Evolutionary conservation across 2,797 vertebrate genomes (phyloP).

Genomic region (Antennarius maculatus): DNA sequence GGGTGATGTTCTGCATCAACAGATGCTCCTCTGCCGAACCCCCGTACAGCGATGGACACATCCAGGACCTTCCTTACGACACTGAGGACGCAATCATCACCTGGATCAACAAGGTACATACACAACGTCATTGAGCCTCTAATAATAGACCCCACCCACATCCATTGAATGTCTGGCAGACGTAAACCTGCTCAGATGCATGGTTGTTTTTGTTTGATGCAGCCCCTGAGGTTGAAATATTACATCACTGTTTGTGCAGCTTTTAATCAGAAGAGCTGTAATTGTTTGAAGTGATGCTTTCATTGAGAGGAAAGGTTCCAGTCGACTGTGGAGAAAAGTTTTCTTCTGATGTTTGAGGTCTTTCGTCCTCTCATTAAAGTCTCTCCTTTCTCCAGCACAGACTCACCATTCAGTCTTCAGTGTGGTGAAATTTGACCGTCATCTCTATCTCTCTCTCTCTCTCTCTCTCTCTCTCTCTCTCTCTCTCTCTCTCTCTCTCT

Average conservation of each 20-base stretch:
- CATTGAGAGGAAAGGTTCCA: too few relatives aligned
- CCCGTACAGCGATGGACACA: conserved; percentile 48
- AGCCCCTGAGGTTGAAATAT: conserved; percentile 19
- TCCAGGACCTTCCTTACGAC: conserved; percentile 92
- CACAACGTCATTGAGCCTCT: conserved; percentile 17
- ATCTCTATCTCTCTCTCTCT: conserved; percentile 5
- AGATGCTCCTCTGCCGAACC: conserved; percentile 88
- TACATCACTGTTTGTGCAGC: conserved; percentile 30
- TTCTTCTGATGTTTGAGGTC: conserved; percentile 23
- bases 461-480: conserved; percentile 12
- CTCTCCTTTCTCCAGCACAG: conserved; percentile 28
- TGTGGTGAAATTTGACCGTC: conserved; percentile 45
- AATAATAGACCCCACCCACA: not conserved
- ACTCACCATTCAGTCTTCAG: conserved; percentile 35
- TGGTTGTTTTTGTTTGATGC: not conserved
- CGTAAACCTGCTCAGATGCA: not conserved
- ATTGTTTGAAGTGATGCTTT: not conserved
- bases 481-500: conserved; percentile 7
- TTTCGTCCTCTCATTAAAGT: conserved; percentile 24
- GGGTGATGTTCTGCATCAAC: conserved; percentile 90
- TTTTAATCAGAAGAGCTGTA: conserved; percentile 8
- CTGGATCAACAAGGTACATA: conserved; percentile 95
- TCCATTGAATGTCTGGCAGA: too few relatives aligned
- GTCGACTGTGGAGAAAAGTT: conserved; percentile 7
- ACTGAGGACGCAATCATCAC: conserved; percentile 93